These are phyloP conservation scores for Babyrousa celebensis DNA, from an alignment of 2,797 vertebrate genomes.

Conservation along the genomic window DNA sequence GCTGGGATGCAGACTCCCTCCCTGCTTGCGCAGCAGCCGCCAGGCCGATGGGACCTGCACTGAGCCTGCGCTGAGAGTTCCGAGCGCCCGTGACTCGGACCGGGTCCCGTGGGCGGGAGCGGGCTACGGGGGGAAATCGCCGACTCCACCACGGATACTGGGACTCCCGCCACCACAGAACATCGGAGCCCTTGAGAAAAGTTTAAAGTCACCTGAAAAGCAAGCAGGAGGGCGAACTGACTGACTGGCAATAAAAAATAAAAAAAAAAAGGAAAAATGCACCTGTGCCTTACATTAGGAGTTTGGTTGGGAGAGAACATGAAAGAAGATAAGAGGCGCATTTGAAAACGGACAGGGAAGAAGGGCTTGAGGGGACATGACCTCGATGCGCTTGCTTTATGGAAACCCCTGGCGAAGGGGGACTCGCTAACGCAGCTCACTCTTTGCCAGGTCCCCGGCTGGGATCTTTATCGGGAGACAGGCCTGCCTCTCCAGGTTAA, in stretches of 20 bases:
- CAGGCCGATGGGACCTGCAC: too few species aligned
- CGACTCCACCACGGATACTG: accelerated
- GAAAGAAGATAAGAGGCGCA: background rate
- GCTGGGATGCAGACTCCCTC: background rate
- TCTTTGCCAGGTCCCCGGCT: background rate
- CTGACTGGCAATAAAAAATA: too few species aligned
- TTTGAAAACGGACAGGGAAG: background rate
- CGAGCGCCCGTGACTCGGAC: background rate
- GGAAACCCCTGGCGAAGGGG: background rate
- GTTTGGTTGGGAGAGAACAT: background rate
- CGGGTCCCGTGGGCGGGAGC: background rate
- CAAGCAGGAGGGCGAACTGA: background rate
- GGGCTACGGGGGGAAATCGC: background rate
- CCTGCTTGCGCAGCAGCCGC: accelerated
- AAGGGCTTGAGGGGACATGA: background rate
- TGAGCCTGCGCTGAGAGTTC: background rate
- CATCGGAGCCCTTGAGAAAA: background rate
- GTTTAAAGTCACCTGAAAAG: background rate
- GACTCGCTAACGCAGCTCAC: background rate
- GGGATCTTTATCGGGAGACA: background rate
- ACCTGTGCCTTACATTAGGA: background rate
- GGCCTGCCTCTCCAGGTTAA: background rate
- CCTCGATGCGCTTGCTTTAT: background rate
- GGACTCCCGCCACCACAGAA: accelerated
- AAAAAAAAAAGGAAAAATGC: background rate